Percentiles rank a stretch among this genome's conserved stretches.
phyloP scores from a whole-genome alignment of 2,888 invertebrate species.

The Cheilosia impressa region DNA sequence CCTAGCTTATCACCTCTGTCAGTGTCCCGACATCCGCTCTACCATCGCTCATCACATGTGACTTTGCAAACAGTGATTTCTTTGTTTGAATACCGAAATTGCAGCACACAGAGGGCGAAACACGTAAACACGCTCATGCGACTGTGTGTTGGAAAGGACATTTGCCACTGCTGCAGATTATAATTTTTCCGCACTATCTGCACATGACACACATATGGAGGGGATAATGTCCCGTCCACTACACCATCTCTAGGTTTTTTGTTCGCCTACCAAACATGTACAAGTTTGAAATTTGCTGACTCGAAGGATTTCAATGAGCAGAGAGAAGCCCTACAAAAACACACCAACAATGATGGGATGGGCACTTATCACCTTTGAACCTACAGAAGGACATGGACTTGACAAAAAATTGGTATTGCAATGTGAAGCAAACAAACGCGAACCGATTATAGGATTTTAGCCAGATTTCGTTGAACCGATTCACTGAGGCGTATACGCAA shows the following conservation, averaged over 20 bases:
- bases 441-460: slow-evolving; percentile 60
- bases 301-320: slow-evolving; percentile 21
- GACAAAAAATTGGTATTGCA: not conserved
- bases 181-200: slow-evolving; percentile 61
- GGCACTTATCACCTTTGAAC: slow-evolving; percentile 67
- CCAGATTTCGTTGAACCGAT: slow-evolving; percentile 24
- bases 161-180: slow-evolving; percentile 40
- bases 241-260: not conserved
- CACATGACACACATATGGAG: slow-evolving; percentile 49
- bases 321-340: slow-evolving; percentile 2
- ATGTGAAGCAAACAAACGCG: slow-evolving; percentile 46
- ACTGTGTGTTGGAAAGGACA: not conserved
- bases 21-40: not conserved
- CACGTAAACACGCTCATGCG: not conserved
- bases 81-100: slow-evolving; percentile 61
- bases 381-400: slow-evolving; percentile 1
- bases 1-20: slow-evolving; percentile 47
- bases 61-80: slow-evolving; percentile 58
- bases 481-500: slow-evolving; percentile 47
- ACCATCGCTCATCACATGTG: slow-evolving; percentile 15
- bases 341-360: slow-evolving; percentile 15
- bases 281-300: slow-evolving; percentile 38
- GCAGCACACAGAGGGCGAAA: slow-evolving; percentile 27
- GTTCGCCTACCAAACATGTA: not conserved
- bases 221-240: slow-evolving; percentile 1